Conservation (phyloP, 2,888 invertebrate species). For the Fragum sueziense region DNA sequence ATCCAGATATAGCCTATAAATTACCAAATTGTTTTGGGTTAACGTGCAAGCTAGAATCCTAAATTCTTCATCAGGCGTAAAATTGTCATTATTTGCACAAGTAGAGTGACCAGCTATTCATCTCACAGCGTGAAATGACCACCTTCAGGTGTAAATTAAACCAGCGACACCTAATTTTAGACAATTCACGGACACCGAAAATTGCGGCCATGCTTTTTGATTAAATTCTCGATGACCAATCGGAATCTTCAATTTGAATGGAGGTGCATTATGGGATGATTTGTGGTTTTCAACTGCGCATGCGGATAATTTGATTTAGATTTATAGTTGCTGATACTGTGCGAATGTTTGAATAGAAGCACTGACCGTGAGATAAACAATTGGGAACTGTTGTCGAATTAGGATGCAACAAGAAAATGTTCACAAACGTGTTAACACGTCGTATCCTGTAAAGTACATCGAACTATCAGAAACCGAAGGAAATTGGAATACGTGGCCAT, state of each 20-base stretch:
- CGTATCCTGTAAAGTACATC: no score
- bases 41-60: not conserved
- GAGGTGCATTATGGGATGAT: slow-evolving; percentile 25
- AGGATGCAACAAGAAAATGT: no score
- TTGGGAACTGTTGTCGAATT: no score
- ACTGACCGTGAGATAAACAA: not conserved
- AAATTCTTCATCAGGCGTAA: slow-evolving; percentile 4
- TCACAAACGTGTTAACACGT: no score
- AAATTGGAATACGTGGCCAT: no score
- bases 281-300: slow-evolving; percentile 20
- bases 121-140: slow-evolving; percentile 45
- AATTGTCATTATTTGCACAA: slow-evolving; percentile 47
- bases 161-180: slow-evolving; percentile 18
- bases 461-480: no score
- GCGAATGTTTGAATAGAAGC: not conserved
- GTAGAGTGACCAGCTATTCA: slow-evolving; percentile 34
- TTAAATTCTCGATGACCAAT: slow-evolving; percentile 43
- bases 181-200: slow-evolving; percentile 25
- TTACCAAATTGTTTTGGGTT: not conserved
- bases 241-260: slow-evolving; percentile 30
- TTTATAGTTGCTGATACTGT: slow-evolving; percentile 11
- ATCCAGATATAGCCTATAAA: no score
- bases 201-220: slow-evolving; percentile 30
- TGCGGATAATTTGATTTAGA: slow-evolving; percentile 15
- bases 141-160: slow-evolving; percentile 48